Percentiles rank a stretch among this genome's conserved stretches.
Evolutionary conservation across 2,113 vertebrate species (phyloP).

Genomic region (Tichodroma muraria): DNA sequence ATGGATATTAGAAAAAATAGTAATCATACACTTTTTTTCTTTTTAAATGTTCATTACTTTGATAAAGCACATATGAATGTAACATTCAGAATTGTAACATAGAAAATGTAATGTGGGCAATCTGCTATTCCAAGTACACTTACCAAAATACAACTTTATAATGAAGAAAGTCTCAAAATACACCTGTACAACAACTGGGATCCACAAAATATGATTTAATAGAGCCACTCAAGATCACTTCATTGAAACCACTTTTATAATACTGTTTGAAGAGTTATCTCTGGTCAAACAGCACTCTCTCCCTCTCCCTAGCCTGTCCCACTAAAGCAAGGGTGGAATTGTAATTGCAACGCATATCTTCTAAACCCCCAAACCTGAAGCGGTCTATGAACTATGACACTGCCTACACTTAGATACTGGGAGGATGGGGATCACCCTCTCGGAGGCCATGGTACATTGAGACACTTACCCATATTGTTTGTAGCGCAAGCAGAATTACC

Average conservation of each 20-base stretch:
- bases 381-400: slow-evolving; percentile 30
- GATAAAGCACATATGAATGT: slow-evolving; percentile 66
- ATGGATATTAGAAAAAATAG: slow-evolving; percentile 72
- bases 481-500: slow-evolving; percentile 52
- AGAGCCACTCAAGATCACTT: slow-evolving; percentile 60
- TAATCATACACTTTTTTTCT: slow-evolving; percentile 68
- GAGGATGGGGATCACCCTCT: slow-evolving; percentile 12
- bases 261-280: slow-evolving; percentile 51
- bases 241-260: slow-evolving; percentile 59
- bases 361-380: slow-evolving; percentile 22
- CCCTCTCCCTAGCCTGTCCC: neutral
- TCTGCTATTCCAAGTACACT: slow-evolving; percentile 67
- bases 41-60: slow-evolving; percentile 65
- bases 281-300: slow-evolving; percentile 34
- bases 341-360: neutral
- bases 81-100: slow-evolving; percentile 65
- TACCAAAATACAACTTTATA: slow-evolving; percentile 72
- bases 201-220: slow-evolving; percentile 65
- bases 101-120: slow-evolving; percentile 66
- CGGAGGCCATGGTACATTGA: slow-evolving; percentile 45
- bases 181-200: slow-evolving; percentile 63
- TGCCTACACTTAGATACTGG: slow-evolving; percentile 30
- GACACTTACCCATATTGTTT: slow-evolving; percentile 42
- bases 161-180: slow-evolving; percentile 72
- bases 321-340: slow-evolving; percentile 34